Conservation (phyloP, 2,888 invertebrate species). For the Flexamia atlantica region DNA sequence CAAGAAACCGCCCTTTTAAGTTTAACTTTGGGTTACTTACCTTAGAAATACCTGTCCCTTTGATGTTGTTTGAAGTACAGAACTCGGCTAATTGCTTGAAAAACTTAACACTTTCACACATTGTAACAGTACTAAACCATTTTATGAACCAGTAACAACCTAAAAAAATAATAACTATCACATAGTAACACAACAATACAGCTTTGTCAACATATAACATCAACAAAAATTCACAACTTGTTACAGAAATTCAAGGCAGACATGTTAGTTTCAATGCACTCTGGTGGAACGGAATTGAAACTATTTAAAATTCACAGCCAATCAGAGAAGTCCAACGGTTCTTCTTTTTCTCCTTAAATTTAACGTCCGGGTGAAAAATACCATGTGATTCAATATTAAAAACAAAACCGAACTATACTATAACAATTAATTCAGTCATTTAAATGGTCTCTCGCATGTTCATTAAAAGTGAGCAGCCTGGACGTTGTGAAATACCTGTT, state of each 20-base stretch:
- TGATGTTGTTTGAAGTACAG: conserved; percentile 64
- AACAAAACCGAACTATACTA: no score
- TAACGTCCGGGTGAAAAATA: conserved; percentile 8
- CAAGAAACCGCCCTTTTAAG: conserved; percentile 60
- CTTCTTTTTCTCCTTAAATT: not conserved
- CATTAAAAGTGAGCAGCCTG: no score
- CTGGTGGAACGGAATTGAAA: conserved; percentile 61
- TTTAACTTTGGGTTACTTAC: conserved; percentile 60
- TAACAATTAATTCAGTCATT: no score
- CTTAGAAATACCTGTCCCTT: conserved; percentile 65
- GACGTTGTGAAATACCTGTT: no score
- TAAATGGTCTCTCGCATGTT: no score
- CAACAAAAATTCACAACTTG: conserved; percentile 63
- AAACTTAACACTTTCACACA: conserved; percentile 55
- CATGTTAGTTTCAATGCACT: conserved; percentile 63
- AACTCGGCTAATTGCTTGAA: conserved; percentile 58
- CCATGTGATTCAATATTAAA: no score
- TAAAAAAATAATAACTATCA: conserved; percentile 63
- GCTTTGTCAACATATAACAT: conserved; percentile 64
- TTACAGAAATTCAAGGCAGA: conserved; percentile 64
- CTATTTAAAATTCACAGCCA: conserved; percentile 60
- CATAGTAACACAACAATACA: conserved; percentile 63
- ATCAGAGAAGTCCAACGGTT: conserved; percentile 19
- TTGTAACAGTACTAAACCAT: conserved; percentile 63
- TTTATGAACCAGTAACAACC: conserved; percentile 61